A percentile compares a stretch with the other conserved stretches of the same genome.
These are phyloP conservation scores for Gobio occitaniae DNA, from an alignment of 2,797 vertebrate species.

Conservation along the genomic window DNA sequence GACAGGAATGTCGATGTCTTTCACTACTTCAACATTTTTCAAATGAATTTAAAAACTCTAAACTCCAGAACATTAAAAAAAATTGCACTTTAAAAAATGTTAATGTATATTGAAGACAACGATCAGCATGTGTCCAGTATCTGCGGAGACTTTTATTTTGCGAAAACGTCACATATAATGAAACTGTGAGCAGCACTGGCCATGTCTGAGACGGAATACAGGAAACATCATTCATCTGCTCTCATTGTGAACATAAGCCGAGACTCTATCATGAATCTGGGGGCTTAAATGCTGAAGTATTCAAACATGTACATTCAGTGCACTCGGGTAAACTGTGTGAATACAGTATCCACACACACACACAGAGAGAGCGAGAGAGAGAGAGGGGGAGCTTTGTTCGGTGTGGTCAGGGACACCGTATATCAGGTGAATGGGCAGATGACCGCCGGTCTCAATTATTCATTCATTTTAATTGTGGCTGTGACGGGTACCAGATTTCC, in stretches of 20 bases:
- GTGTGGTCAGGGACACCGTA: constrained; percentile 42
- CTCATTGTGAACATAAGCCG: constrained; percentile 1
- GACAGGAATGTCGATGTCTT: not conserved
- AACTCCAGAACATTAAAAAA: not conserved
- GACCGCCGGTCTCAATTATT: constrained; percentile 58
- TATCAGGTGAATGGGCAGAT: constrained; percentile 57
- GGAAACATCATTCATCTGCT: constrained; percentile 22
- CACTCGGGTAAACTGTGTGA: constrained; percentile 18
- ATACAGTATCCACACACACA: not conserved
- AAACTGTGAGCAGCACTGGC: not conserved
- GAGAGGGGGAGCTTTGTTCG: constrained; percentile 26
- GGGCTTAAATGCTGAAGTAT: constrained; percentile 23
- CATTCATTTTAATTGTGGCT: constrained; percentile 50
- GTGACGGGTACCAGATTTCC: constrained; percentile 31
- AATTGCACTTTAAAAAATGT: too few relatives aligned
- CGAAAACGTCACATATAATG: not conserved
- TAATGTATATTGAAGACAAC: too few relatives aligned
- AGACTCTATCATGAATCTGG: constrained; percentile 1
- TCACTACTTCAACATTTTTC: not conserved
- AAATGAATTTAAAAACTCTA: not conserved
- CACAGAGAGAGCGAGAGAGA: not conserved
- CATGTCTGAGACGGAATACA: not conserved
- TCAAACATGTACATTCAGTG: not conserved
- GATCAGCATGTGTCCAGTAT: not conserved
- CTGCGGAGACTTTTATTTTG: not conserved